A percentile compares a stretch with the other conserved stretches of the same genome.
These are phyloP conservation scores for Gambelia wislizenii DNA, from an alignment of 2,797 vertebrate genomes.

Conservation along the genomic window DNA sequence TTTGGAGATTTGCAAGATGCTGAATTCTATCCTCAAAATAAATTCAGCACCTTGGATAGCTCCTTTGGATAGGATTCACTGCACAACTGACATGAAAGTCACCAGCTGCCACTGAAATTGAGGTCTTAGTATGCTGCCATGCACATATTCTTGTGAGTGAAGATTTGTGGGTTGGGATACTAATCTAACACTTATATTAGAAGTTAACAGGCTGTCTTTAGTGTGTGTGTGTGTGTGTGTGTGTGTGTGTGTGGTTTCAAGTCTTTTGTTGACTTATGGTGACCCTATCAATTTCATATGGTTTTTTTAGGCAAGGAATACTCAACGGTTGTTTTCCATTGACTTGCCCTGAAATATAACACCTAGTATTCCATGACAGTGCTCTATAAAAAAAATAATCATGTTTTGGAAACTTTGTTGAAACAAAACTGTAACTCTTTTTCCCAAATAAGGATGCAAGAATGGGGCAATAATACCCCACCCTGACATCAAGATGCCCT, in stretches of 20 bases:
- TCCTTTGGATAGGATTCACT: no score
- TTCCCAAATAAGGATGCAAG: background rate
- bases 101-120: no score
- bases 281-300: no score
- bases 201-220: background rate
- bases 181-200: background rate
- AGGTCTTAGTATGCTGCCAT: background rate
- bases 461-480: background rate
- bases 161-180: background rate
- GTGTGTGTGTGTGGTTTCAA: background rate
- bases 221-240: background rate
- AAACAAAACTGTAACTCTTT: background rate
- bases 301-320: no score
- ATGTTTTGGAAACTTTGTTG: background rate
- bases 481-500: background rate
- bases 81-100: no score
- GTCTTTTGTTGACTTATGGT: background rate
- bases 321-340: no score
- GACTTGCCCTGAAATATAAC: no score
- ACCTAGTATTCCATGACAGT: no score
- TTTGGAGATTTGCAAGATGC: no score
- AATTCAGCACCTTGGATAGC: no score
- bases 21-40: no score
- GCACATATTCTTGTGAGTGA: background rate
- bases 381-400: no score